Conservation (phyloP, 1,140 invertebrate species). For the Xylocopa sonorina region DNA sequence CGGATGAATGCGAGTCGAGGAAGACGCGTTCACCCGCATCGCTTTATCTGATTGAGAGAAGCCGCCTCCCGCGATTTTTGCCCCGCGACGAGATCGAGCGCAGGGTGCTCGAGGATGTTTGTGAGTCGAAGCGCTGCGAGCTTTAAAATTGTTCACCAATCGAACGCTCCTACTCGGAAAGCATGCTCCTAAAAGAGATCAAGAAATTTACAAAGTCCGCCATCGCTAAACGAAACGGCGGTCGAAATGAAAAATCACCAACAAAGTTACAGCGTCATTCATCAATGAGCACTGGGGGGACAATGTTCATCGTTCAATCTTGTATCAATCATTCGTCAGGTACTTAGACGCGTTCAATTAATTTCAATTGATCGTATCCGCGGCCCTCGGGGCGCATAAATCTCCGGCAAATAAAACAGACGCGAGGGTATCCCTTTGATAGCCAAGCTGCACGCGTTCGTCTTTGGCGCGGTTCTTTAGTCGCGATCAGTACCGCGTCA, state of each 20-base stretch:
- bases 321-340: conserved; percentile 35
- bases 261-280: conserved; percentile 20
- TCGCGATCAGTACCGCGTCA: conserved; percentile 21
- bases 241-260: neutral
- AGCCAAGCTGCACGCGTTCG: conserved; percentile 2
- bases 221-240: too few relatives aligned
- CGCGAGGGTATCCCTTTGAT: conserved; percentile 51
- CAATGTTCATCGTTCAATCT: conserved; percentile 25
- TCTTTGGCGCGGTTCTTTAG: conserved; percentile 27
- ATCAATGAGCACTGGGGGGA: conserved; percentile 23
- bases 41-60: conserved; percentile 76
- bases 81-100: conserved; percentile 48
- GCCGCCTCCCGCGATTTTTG: conserved; percentile 65
- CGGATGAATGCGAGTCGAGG: conserved; percentile 41
- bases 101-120: conserved; percentile 10
- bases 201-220: too few relatives aligned
- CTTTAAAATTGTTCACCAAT: neutral
- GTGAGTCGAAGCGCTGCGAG: conserved; percentile 43
- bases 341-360: conserved; percentile 39
- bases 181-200: too few relatives aligned
- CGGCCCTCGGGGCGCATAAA: conserved; percentile 50
- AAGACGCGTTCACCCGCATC: conserved; percentile 74
- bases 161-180: too few relatives aligned
- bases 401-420: conserved; percentile 55
- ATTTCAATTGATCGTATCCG: conserved; percentile 42